Conservation (phyloP, 2,797 vertebrate species). For the Corythornis leucogaster region DNA sequence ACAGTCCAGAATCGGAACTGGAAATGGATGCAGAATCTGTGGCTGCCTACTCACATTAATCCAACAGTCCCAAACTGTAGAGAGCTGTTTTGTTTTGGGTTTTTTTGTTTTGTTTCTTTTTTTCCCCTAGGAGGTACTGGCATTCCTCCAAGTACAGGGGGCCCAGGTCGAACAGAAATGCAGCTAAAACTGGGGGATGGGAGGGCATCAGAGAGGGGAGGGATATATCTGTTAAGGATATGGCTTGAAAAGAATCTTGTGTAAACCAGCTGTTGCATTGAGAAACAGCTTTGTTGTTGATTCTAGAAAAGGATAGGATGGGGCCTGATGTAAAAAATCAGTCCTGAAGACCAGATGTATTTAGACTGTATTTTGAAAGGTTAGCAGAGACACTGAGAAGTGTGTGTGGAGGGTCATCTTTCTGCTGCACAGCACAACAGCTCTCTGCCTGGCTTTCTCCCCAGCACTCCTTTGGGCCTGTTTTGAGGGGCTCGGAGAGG, state of each 20-base stretch:
- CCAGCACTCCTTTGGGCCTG: fast-evolving
- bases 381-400: background rate
- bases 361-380: background rate
- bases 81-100: background rate
- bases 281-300: background rate
- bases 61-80: background rate
- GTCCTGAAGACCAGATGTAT: background rate
- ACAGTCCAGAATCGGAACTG: fast-evolving
- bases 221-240: background rate
- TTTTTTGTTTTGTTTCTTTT: too few species aligned
- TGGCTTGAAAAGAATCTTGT: conserved; percentile 3
- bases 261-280: conserved; percentile 24
- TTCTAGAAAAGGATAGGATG: background rate
- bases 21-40: background rate
- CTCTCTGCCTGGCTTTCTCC: background rate
- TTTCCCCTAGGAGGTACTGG: background rate
- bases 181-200: background rate
- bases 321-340: background rate
- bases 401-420: fast-evolving
- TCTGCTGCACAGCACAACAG: background rate
- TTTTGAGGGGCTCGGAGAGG: background rate
- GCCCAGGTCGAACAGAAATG: conserved; percentile 24
- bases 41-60: background rate
- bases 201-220: too few species aligned
- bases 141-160: background rate